Percentiles rank a stretch among this genome's conserved stretches.
Conservation (phyloP, 2,113 vertebrate genomes). For the Anas platyrhynchos region DNA sequence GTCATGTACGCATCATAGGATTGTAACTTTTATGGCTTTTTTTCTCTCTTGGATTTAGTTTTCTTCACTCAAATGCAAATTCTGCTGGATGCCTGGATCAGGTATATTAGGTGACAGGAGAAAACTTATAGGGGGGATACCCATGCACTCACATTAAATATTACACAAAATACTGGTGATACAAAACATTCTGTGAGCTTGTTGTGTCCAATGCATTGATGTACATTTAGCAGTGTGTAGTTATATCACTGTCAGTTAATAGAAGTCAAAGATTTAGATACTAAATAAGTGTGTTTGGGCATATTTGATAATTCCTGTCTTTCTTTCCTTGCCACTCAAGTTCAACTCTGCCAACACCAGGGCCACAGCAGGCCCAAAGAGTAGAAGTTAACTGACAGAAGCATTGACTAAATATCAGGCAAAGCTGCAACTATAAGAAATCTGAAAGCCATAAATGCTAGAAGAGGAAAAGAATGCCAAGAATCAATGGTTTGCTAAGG, state of each 20-base stretch:
- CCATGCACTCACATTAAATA: background rate
- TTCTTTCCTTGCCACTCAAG: background rate
- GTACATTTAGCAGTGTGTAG: background rate
- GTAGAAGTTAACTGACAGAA: background rate
- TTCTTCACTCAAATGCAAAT: background rate
- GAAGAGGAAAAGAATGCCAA: background rate
- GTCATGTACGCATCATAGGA: background rate
- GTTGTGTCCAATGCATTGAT: background rate
- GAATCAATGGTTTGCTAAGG: background rate
- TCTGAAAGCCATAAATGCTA: background rate
- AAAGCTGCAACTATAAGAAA: background rate
- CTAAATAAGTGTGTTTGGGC: background rate
- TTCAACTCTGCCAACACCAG: background rate
- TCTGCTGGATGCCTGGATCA: background rate
- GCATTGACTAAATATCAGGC: background rate
- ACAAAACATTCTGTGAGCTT: background rate
- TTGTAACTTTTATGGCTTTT: background rate
- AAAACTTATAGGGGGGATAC: background rate
- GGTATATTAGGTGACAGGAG: background rate
- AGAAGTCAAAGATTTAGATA: background rate
- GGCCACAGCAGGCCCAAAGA: background rate
- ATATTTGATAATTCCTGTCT: background rate
- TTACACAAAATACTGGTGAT: background rate
- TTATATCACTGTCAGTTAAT: rapidly evolving
- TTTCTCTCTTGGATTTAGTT: background rate